Evolutionary conservation across 2,888 invertebrate genomes (phyloP), one percentile per base, ranked within the genome.

Genomic region (Lasioglossum villosulum): DNA sequence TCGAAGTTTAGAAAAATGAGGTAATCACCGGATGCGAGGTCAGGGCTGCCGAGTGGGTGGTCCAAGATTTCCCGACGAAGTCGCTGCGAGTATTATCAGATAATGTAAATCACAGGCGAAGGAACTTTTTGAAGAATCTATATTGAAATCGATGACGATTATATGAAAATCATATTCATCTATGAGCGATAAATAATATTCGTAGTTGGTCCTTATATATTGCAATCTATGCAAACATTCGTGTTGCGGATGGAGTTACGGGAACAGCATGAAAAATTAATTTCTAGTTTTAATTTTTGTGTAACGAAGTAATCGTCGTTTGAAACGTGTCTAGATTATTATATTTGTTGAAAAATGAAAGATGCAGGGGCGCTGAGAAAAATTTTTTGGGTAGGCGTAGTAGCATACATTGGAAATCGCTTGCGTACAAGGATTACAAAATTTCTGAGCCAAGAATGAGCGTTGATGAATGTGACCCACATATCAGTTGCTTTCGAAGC

Each of bases 21-120:
- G 30, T 63, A 63, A 63, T 63, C 63, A 63, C 30, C 63, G 63
- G 63, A 63, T 63, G 63, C 30, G 63, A 63, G 63, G 34, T 63
- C 68, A 74, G 78, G 59, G 75, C 73, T 76, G 56, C 63, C 2
- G 63, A 63, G 63, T 63, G 63, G 63, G 63, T 63, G 63, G 63
- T 63, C 63, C 30, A 63, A 63, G 19, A 63, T 63, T 63, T 63
- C 63, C 30, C 63, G 19, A 63, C 63, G 8, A 19, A 19, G 63
- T 30, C 30, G 30, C 8, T 30, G 30, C 63, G 30, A 30, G 63
- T 30, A 8, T 19, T 63, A 63, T 63, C 48, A 37, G 34, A 78
- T 63, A 63, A 63, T 63, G 30, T 63, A 63, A 63, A 63, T 63
- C 30, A 63, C 30, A 30, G 63, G 63, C 30, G 63, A 34, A 63